A percentile compares a stretch with the other conserved stretches of the same genome.
Conservation (phyloP, 2,888 invertebrate genomes). For the Elegia similella region DNA sequence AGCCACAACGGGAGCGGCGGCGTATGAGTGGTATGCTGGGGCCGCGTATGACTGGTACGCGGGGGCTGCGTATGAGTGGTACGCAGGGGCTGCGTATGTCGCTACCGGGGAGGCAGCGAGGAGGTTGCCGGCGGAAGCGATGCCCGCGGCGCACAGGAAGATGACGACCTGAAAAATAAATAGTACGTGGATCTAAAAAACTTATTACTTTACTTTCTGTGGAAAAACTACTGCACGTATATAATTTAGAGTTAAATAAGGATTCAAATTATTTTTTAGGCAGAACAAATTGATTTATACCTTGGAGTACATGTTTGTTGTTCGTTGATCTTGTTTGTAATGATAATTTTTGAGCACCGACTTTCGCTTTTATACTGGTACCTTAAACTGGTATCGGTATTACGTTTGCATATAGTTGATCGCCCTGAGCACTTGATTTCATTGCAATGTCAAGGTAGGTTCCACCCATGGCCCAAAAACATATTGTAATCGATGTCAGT, state of each 20-base stretch:
- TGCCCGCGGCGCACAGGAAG: conserved; percentile 81
- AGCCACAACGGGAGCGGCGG: conserved; percentile 40
- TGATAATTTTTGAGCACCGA: conserved; percentile 58
- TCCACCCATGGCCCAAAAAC: conserved; percentile 36
- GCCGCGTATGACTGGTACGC: conserved; percentile 30
- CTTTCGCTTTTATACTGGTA: conserved; percentile 70
- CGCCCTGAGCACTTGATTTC: conserved; percentile 49
- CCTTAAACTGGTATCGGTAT: conserved; percentile 60
- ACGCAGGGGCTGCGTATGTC: conserved; percentile 48
- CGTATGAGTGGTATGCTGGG: conserved; percentile 25
- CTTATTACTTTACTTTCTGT: too few species aligned
- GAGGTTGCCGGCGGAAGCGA: conserved; percentile 82
- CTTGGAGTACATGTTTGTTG: conserved; percentile 75
- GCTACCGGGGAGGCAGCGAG: conserved; percentile 54
- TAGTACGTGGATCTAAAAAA: too few species aligned
- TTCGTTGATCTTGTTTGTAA: conserved; percentile 59
- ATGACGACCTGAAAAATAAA: conserved; percentile 66
- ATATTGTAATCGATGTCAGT: conserved; percentile 24
- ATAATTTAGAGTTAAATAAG: too few species aligned
- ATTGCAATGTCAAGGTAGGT: conserved; percentile 70
- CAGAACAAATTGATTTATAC: conserved; percentile 42
- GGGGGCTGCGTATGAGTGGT: conserved; percentile 28
- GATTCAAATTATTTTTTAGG: conserved; percentile 9
- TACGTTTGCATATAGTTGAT: conserved; percentile 36
- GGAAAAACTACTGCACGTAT: too few species aligned